Conservation (phyloP, 2,888 invertebrate species). For the Meloe dianella region DNA sequence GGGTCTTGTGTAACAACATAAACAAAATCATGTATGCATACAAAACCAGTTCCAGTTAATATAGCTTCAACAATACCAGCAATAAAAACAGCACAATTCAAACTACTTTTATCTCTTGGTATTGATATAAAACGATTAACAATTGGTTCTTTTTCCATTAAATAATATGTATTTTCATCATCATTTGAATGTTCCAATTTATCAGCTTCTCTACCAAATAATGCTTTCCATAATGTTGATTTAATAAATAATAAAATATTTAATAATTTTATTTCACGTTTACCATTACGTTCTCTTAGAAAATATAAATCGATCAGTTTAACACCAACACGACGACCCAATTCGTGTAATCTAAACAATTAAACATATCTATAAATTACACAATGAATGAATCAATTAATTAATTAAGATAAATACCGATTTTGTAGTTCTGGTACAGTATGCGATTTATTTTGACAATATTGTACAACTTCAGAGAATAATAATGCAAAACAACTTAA, state of each 20-base stretch:
- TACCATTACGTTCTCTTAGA: constrained; percentile 90
- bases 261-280: constrained; percentile 92
- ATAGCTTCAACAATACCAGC: constrained; percentile 98
- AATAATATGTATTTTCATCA: constrained; percentile 96
- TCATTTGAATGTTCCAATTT: constrained; percentile 98
- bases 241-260: constrained; percentile 96
- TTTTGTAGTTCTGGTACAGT: constrained; percentile 94
- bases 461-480: constrained; percentile 98
- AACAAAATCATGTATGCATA: constrained; percentile 64
- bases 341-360: constrained; percentile 85
- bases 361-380: no score
- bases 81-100: constrained; percentile 98
- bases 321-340: constrained; percentile 94
- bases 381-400: background rate
- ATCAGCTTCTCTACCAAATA: constrained; percentile 98
- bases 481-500: constrained; percentile 91
- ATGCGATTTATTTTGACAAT: constrained; percentile 94
- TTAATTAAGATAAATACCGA: constrained; percentile 73
- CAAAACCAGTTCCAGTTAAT: constrained; percentile 92
- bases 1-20: no score
- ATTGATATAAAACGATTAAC: constrained; percentile 97
- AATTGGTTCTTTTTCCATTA: constrained; percentile 97
- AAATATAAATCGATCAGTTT: constrained; percentile 93
- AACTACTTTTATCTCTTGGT: constrained; percentile 94
- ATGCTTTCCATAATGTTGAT: constrained; percentile 95